These are phyloP conservation scores for Scolanthus callimorphus DNA, from an alignment of 92 coral and sea anemone species.

Conservation along the genomic window DNA sequence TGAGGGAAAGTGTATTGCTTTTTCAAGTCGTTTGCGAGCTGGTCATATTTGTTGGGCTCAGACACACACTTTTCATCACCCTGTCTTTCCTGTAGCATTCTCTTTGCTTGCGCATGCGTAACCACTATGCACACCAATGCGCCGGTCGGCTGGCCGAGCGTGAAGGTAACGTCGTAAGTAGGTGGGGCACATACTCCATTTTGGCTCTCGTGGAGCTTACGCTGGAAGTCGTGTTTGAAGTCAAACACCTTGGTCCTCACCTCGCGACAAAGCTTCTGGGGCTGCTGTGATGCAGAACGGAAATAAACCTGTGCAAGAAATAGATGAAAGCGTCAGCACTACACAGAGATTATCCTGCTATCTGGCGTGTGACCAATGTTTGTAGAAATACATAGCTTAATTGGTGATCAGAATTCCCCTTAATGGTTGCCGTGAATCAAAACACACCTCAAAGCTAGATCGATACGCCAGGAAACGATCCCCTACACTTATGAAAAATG, in stretches of 20 bases:
- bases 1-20: too few species aligned
- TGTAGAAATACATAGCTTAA: too few species aligned
- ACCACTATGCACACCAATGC: slow-evolving; percentile 58
- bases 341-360: too few species aligned
- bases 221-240: slow-evolving; percentile 36
- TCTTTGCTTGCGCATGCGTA: slow-evolving; percentile 53
- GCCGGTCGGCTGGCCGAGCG: slow-evolving; percentile 40
- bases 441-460: too few species aligned
- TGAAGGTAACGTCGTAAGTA: slow-evolving; percentile 47
- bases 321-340: too few species aligned
- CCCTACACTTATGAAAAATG: too few species aligned
- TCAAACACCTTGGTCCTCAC: slow-evolving; percentile 56
- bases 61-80: slow-evolving; percentile 36
- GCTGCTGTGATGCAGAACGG: slow-evolving; percentile 29
- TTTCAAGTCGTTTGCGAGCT: slow-evolving; percentile 19
- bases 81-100: slow-evolving; percentile 19
- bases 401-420: too few species aligned
- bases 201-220: slow-evolving; percentile 24
- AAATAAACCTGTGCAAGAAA: slow-evolving; percentile 37
- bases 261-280: slow-evolving; percentile 44
- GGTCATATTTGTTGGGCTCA: slow-evolving; percentile 52
- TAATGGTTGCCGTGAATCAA: too few species aligned
- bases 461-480: too few species aligned
- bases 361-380: too few species aligned
- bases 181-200: slow-evolving; percentile 43